Evolutionary conservation across 1,140 invertebrate species (phyloP).

Genomic region (Drosophila auraria): DNA sequence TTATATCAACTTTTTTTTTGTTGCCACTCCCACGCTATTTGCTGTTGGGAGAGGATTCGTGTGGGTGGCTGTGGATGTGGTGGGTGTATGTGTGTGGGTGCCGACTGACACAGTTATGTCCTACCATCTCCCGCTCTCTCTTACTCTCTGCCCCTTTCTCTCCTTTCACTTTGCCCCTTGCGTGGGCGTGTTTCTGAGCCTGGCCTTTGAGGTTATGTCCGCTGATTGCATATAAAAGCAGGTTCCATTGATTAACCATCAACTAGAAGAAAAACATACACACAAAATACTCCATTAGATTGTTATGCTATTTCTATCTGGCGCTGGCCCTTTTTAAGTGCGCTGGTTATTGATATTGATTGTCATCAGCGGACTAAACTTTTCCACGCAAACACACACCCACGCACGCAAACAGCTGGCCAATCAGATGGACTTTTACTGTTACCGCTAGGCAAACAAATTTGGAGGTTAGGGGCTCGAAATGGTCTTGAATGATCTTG

Average conservation of each 20-base stretch:
- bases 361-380: slow-evolving; percentile 22
- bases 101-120: slow-evolving; percentile 35
- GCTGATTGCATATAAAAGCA: slow-evolving; percentile 42
- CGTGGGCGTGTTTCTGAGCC: slow-evolving; percentile 28
- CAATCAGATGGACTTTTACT: slow-evolving; percentile 9
- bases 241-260: slow-evolving; percentile 50
- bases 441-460: slow-evolving; percentile 13
- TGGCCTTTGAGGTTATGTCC: slow-evolving; percentile 44
- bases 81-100: background rate
- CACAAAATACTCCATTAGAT: slow-evolving; percentile 15
- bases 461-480: background rate
- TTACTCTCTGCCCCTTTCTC: background rate
- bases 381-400: slow-evolving; percentile 28
- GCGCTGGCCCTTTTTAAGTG: slow-evolving; percentile 33
- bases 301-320: slow-evolving; percentile 11
- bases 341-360: slow-evolving; percentile 46
- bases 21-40: slow-evolving; percentile 38
- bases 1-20: slow-evolving; percentile 31
- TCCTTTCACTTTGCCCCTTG: background rate
- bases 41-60: slow-evolving; percentile 41
- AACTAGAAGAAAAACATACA: background rate
- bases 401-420: slow-evolving; percentile 31
- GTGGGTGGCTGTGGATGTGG: background rate
- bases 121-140: slow-evolving; percentile 5
- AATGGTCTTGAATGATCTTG: background rate